phyloP scores from a whole-genome alignment of 2,797 vertebrate species.

The Perdix hodgsoniae region DNA sequence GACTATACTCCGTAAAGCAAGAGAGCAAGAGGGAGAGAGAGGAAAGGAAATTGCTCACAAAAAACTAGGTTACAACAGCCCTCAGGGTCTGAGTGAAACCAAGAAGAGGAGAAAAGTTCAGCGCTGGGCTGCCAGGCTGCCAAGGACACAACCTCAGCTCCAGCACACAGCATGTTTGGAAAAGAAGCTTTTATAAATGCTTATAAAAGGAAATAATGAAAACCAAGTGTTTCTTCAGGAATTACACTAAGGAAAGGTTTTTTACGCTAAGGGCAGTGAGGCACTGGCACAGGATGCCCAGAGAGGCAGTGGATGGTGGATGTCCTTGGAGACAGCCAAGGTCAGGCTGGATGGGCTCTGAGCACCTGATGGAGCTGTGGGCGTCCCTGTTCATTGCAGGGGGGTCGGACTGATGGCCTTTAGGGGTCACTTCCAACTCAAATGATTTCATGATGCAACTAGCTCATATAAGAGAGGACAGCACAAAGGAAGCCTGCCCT shows the following conservation, averaged over 20 bases:
- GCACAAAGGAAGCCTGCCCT: not conserved
- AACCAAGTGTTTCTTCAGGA: not conserved
- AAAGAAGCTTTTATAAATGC: not conserved
- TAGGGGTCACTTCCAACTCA: no score
- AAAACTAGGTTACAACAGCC: constrained; percentile 70
- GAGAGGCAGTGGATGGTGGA: no score
- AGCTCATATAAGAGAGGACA: not conserved
- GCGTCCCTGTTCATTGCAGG: no score
- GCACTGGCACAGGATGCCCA: no score
- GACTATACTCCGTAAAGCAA: not conserved
- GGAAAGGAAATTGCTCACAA: not conserved
- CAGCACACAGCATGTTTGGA: not conserved
- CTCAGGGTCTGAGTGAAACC: constrained; percentile 42
- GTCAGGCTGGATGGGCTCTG: no score
- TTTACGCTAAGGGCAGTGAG: no score
- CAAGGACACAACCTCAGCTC: constrained; percentile 8
- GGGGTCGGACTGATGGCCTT: no score
- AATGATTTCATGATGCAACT: not conserved
- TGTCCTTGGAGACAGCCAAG: no score
- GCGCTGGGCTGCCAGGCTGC: not conserved
- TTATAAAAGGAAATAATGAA: not conserved
- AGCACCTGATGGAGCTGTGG: no score
- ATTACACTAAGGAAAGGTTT: no score
- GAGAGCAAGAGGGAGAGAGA: constrained; percentile 26
- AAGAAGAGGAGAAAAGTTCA: constrained; percentile 58